These are phyloP conservation scores for Halcyon smyrnensis DNA, from an alignment of 2,797 vertebrate genomes.

Conservation along the genomic window DNA sequence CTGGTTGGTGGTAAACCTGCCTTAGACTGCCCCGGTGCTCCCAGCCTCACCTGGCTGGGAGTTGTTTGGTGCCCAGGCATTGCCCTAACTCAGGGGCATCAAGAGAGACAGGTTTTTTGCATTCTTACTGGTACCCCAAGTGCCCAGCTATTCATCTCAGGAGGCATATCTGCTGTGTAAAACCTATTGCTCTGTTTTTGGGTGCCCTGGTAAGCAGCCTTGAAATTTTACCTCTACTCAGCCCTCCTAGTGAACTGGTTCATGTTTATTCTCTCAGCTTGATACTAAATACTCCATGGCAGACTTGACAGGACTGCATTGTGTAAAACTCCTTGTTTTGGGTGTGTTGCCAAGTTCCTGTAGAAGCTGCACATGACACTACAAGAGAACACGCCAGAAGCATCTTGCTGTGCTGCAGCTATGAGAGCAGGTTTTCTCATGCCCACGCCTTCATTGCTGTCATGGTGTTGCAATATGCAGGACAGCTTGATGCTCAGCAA, in stretches of 20 bases:
- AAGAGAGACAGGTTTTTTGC: neutral
- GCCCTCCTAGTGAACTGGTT: neutral
- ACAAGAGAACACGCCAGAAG: fast-evolving
- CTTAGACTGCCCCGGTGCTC: neutral
- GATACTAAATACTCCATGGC: fast-evolving
- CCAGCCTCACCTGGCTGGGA: neutral
- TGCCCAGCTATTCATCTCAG: neutral
- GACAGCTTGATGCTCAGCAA: neutral
- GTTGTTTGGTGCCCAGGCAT: neutral
- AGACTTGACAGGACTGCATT: neutral
- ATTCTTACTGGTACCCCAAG: neutral
- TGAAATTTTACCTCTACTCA: neutral
- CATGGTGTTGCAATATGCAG: neutral
- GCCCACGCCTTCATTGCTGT: neutral
- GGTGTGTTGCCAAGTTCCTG: neutral
- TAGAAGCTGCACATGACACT: neutral
- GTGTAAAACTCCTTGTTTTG: neutral
- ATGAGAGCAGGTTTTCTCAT: neutral
- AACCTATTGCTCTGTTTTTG: neutral
- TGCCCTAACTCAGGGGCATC: neutral
- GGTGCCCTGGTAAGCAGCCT: neutral
- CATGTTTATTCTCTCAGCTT: neutral
- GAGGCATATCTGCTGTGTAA: neutral
- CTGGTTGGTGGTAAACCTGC: neutral
- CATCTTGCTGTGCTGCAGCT: neutral